A percentile compares a stretch with the other conserved stretches of the same genome.
Conservation (phyloP, 1,140 invertebrate species). For the Drosophila asahinai region DNA sequence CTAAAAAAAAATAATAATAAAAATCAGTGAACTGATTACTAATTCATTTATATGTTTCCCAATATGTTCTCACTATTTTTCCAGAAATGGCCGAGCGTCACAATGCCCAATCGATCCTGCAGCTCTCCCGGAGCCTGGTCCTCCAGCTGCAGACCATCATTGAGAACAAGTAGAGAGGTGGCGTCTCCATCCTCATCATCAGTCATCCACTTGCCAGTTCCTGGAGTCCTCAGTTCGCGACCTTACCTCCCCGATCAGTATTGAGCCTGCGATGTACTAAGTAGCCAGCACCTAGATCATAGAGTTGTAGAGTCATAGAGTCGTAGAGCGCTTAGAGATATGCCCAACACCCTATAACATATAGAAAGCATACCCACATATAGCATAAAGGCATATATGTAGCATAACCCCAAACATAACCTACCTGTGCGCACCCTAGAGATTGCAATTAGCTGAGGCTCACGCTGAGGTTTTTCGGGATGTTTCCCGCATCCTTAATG, state of each 20-base stretch:
- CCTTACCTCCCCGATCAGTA: constrained; percentile 67
- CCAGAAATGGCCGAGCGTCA: constrained; percentile 98
- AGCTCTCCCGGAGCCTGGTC: constrained; percentile 93
- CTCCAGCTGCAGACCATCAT: constrained; percentile 95
- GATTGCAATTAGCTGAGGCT: constrained; percentile 44
- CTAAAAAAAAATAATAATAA: no score
- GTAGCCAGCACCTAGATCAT: constrained; percentile 49
- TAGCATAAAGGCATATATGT: background rate
- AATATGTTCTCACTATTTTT: background rate
- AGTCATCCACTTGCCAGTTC: constrained; percentile 10
- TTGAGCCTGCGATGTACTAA: constrained; percentile 53
- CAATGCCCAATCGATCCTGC: constrained; percentile 92
- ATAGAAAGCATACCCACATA: background rate
- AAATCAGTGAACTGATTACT: no score
- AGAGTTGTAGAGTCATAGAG: constrained; percentile 23
- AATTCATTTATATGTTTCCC: background rate
- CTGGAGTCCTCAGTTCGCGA: constrained; percentile 21
- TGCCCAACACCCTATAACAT: no score
- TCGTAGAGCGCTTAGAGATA: constrained; percentile 11
- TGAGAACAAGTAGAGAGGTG: constrained; percentile 91
- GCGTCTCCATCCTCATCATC: background rate
- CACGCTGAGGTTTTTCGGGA: constrained; percentile 30
- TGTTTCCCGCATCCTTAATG: constrained; percentile 19
- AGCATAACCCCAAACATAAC: constrained; percentile 2
- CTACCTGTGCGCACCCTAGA: constrained; percentile 26